Conservation (phyloP, 2,797 vertebrate genomes). For the Hephaestus fuliginosus region DNA sequence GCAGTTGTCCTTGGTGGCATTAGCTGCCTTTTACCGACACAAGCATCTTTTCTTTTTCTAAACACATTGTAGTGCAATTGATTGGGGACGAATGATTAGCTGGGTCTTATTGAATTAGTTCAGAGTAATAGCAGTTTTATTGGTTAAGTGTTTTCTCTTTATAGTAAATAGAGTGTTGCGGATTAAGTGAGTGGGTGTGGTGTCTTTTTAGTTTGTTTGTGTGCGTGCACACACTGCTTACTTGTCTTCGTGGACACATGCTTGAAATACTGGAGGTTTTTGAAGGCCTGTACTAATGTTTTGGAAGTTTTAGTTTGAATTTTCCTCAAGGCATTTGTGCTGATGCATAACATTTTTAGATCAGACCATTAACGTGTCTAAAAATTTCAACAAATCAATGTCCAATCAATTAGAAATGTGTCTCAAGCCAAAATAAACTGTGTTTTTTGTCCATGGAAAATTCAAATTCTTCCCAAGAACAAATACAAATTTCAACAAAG, state of each 20-base stretch:
- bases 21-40: constrained; percentile 41
- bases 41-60: neutral
- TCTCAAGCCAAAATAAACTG: neutral
- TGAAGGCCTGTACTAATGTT: constrained; percentile 6
- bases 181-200: constrained; percentile 40
- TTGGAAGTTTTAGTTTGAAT: constrained; percentile 17
- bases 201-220: constrained; percentile 5
- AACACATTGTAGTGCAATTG: constrained; percentile 28
- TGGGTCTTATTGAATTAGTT: constrained; percentile 64
- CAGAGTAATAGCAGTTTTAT: constrained; percentile 56
- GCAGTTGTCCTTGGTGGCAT: constrained; percentile 60
- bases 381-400: neutral
- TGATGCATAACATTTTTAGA: constrained; percentile 15
- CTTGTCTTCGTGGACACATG: neutral
- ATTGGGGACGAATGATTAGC: constrained; percentile 61
- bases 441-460: neutral
- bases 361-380: constrained; percentile 27
- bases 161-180: constrained; percentile 49
- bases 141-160: constrained; percentile 66
- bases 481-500: neutral
- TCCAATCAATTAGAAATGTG: neutral
- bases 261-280: neutral
- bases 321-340: constrained; percentile 7
- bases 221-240: neutral
- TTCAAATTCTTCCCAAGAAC: neutral